Evolutionary conservation across 2,113 vertebrate genomes (phyloP).

Genomic region (Sakesphorus luctuosus): DNA sequence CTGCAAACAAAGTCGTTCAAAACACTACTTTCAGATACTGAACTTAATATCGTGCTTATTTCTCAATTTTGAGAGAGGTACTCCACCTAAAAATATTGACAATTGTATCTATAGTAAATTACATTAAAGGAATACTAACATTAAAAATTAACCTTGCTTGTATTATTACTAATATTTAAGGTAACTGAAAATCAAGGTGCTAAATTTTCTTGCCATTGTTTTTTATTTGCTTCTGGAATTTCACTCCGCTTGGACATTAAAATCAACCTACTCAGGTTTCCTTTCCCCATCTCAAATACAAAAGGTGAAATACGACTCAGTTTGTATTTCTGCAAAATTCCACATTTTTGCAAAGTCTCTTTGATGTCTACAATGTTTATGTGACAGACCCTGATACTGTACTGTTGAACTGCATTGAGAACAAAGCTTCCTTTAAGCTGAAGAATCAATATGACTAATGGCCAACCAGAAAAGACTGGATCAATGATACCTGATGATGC

Average conservation of each 20-base stretch:
- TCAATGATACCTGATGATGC: not conserved
- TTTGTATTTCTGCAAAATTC: not conserved
- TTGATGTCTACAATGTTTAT: not conserved
- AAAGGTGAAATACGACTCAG: not conserved
- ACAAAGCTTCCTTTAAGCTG: not conserved
- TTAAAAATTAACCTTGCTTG: not conserved
- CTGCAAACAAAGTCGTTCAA: not conserved
- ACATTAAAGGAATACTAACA: not conserved
- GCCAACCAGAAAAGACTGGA: not conserved
- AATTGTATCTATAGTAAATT: not conserved
- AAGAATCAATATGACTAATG: conserved; percentile 2
- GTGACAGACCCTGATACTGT: not conserved
- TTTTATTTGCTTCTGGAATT: not conserved
- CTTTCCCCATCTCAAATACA: not conserved
- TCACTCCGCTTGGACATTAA: not conserved
- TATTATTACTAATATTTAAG: not conserved
- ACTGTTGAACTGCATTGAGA: not conserved
- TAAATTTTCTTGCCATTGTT: not conserved
- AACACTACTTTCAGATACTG: not conserved
- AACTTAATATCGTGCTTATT: not conserved
- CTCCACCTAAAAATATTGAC: not conserved
- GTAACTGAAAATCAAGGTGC: not conserved
- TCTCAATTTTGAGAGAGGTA: not conserved
- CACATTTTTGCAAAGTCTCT: not conserved
- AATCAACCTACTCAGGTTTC: not conserved